phyloP scores from a whole-genome alignment of 2,113 vertebrate species.

The Sylvia atricapilla region DNA sequence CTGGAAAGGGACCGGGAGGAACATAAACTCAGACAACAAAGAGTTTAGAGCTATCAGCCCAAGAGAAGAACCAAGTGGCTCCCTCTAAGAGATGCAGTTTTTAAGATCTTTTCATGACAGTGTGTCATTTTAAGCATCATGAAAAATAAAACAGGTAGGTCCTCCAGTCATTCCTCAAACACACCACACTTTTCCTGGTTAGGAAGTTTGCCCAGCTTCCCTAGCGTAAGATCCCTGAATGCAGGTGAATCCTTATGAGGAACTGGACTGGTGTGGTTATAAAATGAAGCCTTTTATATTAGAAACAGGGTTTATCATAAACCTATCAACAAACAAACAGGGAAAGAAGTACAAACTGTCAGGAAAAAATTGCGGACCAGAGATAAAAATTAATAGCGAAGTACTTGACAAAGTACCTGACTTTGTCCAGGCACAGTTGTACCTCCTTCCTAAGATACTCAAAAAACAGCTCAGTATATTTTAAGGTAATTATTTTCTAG shows the following conservation, averaged over 20 bases:
- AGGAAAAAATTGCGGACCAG: conserved; percentile 2
- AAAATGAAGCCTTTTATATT: neutral
- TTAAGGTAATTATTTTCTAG: conserved; percentile 22
- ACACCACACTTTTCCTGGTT: neutral
- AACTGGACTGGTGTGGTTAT: neutral
- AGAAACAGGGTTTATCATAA: neutral
- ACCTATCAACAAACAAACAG: neutral
- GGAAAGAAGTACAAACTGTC: neutral
- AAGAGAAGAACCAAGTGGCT: neutral
- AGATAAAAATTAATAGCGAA: conserved; percentile 49
- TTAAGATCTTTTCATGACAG: neutral
- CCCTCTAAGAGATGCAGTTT: neutral
- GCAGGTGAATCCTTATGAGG: neutral
- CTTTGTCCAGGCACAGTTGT: conserved; percentile 25
- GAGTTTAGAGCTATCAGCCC: neutral
- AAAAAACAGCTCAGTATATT: conserved; percentile 25
- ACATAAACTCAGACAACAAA: neutral
- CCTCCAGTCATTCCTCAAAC: neutral
- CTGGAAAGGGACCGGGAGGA: neutral
- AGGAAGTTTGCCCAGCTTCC: neutral
- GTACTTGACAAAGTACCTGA: neutral
- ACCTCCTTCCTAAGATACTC: neutral
- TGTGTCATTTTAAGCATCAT: neutral
- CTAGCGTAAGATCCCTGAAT: neutral
- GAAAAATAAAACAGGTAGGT: neutral